Conservation (phyloP, 2,888 invertebrate genomes). For the Hofmannophila pseudospretella region DNA sequence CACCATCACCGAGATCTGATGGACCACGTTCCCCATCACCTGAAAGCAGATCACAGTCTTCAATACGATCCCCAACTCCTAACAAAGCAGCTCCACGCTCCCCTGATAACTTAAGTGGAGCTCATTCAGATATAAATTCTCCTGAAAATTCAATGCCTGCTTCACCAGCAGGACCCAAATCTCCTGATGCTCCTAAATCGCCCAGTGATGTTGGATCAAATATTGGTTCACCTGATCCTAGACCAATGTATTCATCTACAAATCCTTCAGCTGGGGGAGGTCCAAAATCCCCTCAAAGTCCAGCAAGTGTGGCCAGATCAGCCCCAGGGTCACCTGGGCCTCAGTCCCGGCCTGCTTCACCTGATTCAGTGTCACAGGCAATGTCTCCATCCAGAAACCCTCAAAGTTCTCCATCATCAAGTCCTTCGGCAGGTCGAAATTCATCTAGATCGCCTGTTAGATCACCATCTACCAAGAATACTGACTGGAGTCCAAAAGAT, state of each 20-base stretch:
- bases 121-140: slow-evolving; percentile 67
- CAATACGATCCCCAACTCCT: slow-evolving; percentile 28
- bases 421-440: slow-evolving; percentile 54
- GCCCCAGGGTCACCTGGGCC: slow-evolving; percentile 45
- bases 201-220: slow-evolving; percentile 52
- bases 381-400: slow-evolving; percentile 40
- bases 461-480: slow-evolving; percentile 38
- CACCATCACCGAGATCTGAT: slow-evolving; percentile 18
- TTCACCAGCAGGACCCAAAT: slow-evolving; percentile 57
- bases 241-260: slow-evolving; percentile 39
- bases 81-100: slow-evolving; percentile 39
- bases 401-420: slow-evolving; percentile 44
- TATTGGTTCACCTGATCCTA: slow-evolving; percentile 45
- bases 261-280: slow-evolving; percentile 46
- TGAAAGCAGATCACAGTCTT: slow-evolving; percentile 24
- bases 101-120: slow-evolving; percentile 61
- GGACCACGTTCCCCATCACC: slow-evolving; percentile 44
- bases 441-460: slow-evolving; percentile 43
- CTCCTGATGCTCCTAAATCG: slow-evolving; percentile 67
- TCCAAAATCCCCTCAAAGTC: slow-evolving; percentile 61
- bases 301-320: slow-evolving; percentile 46
- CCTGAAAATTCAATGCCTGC: slow-evolving; percentile 63
- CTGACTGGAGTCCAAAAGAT: slow-evolving; percentile 61
- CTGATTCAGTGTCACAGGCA: slow-evolving; percentile 40
- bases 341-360: slow-evolving; percentile 46